These are phyloP conservation scores for Hirtodrosophila histrioides DNA, from an alignment of 2,888 invertebrate species.

Conservation along the genomic window DNA sequence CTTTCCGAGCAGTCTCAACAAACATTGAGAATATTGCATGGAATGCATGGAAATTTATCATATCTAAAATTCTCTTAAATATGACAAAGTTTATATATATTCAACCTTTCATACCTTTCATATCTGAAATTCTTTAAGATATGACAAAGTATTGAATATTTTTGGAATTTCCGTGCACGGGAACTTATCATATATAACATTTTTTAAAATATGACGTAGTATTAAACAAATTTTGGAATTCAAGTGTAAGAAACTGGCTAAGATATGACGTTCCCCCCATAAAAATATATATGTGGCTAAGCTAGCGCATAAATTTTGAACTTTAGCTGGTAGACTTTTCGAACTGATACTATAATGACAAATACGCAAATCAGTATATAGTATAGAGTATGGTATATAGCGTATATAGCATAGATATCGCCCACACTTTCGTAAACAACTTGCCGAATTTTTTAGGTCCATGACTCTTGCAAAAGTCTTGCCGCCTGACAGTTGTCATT, in stretches of 20 bases:
- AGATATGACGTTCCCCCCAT: constrained; percentile 10
- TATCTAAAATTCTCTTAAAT: no score
- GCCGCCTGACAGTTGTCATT: constrained; percentile 71
- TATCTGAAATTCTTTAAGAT: no score
- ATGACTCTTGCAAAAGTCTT: constrained; percentile 38
- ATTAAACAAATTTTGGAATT: constrained; percentile 19
- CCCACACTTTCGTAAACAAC: constrained; percentile 51
- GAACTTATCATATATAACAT: neutral
- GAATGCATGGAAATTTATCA: no score
- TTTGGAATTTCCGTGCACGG: no score
- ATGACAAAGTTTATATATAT: no score
- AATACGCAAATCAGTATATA: constrained; percentile 9
- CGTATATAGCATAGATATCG: constrained; percentile 17
- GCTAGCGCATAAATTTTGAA: constrained; percentile 18
- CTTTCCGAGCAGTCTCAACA: neutral
- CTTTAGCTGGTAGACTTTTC: neutral
- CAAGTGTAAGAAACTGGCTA: neutral
- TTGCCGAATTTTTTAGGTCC: constrained; percentile 36
- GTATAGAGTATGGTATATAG: constrained; percentile 7
- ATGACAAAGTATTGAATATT: no score
- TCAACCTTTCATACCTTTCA: no score
- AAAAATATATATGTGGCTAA: constrained; percentile 18
- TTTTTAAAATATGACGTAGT: neutral
- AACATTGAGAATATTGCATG: neutral
- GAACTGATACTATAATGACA: constrained; percentile 16